phyloP scores from a whole-genome alignment of 2,888 invertebrate genomes.

The Eutolmus rufibarbis region DNA sequence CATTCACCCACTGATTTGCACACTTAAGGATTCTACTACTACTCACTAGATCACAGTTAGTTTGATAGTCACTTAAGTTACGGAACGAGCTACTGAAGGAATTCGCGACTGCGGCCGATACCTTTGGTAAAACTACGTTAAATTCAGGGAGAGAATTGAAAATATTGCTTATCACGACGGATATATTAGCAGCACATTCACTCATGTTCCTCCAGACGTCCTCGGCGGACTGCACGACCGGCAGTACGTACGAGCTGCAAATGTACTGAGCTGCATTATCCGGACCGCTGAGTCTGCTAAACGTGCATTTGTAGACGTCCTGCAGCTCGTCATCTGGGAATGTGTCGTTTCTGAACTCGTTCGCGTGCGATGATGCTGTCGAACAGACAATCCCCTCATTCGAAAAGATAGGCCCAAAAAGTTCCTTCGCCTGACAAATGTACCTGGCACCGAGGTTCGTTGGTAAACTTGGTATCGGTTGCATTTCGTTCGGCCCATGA shows the following conservation, averaged over 20 bases:
- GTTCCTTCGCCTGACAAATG: background rate
- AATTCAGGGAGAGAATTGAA: slow-evolving; percentile 58
- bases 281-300: background rate
- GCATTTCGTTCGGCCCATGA: slow-evolving; percentile 51
- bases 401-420: slow-evolving; percentile 52
- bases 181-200: slow-evolving; percentile 54
- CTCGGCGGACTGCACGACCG: background rate
- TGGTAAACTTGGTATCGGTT: background rate
- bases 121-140: slow-evolving; percentile 55
- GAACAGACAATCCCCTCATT: slow-evolving; percentile 55
- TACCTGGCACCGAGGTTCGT: background rate
- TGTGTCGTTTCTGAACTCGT: background rate
- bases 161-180: slow-evolving; percentile 53
- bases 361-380: background rate
- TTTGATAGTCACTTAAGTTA: slow-evolving; percentile 48
- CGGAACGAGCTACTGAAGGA: background rate
- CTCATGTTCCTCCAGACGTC: slow-evolving; percentile 41
- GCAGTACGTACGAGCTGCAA: background rate
- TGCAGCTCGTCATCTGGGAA: background rate
- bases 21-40: slow-evolving; percentile 51
- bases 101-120: slow-evolving; percentile 49
- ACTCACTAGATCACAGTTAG: slow-evolving; percentile 51
- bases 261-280: background rate
- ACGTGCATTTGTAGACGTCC: background rate
- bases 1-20: slow-evolving; percentile 44